phyloP scores from a whole-genome alignment of 2,113 vertebrate species.

The Smithornis capensis region DNA sequence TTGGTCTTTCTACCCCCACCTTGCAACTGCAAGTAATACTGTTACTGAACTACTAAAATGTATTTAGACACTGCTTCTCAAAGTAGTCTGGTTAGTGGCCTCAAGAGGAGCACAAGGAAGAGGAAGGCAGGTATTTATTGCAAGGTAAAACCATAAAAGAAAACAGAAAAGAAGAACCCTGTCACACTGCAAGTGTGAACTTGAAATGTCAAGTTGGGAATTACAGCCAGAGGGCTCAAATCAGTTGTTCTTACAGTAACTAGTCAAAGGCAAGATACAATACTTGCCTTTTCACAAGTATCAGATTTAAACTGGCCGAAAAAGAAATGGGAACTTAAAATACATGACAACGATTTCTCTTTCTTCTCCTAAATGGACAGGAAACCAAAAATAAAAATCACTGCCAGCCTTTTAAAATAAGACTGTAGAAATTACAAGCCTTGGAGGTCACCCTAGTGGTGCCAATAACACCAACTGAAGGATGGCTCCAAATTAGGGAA shows the following conservation, averaged over 20 bases:
- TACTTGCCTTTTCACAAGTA: neutral
- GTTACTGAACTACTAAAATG: neutral
- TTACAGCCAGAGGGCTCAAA: neutral
- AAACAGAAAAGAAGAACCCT: neutral
- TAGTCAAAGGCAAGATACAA: neutral
- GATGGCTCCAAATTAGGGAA: neutral
- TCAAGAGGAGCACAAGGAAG: neutral
- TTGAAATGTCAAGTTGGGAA: neutral
- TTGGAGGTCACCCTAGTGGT: neutral
- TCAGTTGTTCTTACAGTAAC: neutral
- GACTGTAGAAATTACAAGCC: neutral
- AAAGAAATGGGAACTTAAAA: neutral
- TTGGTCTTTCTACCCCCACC: neutral
- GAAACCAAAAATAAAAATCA: neutral
- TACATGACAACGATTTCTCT: neutral
- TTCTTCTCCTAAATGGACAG: neutral
- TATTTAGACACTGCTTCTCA: neutral
- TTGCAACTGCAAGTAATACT: neutral
- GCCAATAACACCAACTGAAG: neutral
- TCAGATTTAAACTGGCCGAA: neutral
- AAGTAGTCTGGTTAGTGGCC: neutral
- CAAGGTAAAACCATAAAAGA: neutral
- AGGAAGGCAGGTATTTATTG: neutral
- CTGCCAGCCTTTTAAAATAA: conserved; percentile 50
- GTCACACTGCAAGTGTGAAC: neutral